phyloP scores from a whole-genome alignment of 2,113 vertebrate species.

The Xenopus tropicalis region DNA sequence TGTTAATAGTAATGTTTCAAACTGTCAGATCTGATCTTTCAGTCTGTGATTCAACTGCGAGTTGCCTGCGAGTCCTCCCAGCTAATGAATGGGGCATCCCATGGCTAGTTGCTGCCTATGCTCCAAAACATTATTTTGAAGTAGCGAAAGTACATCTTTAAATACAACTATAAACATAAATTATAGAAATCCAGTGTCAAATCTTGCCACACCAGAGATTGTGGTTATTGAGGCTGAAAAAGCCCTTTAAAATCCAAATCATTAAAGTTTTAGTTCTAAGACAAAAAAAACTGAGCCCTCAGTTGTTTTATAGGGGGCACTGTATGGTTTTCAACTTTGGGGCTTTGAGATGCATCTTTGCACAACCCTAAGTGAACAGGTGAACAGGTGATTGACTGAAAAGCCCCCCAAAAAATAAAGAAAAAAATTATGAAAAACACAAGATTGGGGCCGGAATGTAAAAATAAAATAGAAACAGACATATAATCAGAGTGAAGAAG shows the following conservation, averaged over 20 bases:
- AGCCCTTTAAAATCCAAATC: neutral
- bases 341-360: slow-evolving; percentile 68
- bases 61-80: no score
- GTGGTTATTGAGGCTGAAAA: no score
- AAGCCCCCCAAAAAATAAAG: slow-evolving; percentile 58
- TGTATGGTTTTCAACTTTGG: slow-evolving; percentile 61
- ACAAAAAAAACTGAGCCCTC: slow-evolving; percentile 74
- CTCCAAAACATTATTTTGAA: no score
- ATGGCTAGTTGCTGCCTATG: no score
- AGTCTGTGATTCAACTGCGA: no score
- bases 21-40: no score
- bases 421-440: slow-evolving; percentile 52
- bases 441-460: slow-evolving; percentile 62
- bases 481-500: slow-evolving; percentile 1
- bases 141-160: no score
- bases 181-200: no score
- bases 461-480: slow-evolving; percentile 55
- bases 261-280: slow-evolving; percentile 50
- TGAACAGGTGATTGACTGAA: slow-evolving; percentile 72
- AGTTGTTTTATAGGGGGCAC: slow-evolving; percentile 66
- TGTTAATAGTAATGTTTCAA: no score
- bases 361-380: slow-evolving; percentile 75
- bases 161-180: no score
- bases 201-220: no score
- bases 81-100: no score